Conservation (phyloP, 2,113 vertebrate species). For the Cranoglanis bouderius region DNA sequence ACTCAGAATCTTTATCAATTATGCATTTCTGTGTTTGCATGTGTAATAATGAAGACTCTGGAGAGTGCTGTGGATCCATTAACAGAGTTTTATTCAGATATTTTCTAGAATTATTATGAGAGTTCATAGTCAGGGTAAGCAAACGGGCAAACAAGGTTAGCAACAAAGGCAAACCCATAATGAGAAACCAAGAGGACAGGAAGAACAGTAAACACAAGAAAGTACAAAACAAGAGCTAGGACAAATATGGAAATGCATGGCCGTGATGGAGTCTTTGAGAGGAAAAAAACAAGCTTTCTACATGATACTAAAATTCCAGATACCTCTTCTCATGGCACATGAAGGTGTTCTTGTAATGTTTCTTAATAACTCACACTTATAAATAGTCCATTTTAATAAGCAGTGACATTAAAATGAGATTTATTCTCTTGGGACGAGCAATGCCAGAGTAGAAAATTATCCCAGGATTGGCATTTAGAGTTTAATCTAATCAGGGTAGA, state of each 20-base stretch:
- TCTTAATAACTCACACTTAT: constrained; percentile 55
- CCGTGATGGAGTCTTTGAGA: neutral
- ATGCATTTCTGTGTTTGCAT: neutral
- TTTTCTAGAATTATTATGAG: neutral
- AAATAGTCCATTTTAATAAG: constrained; percentile 57
- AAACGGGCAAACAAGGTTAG: constrained; percentile 5
- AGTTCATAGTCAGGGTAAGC: neutral
- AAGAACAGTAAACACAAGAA: neutral
- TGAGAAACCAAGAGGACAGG: neutral
- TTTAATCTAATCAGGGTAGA: constrained; percentile 56
- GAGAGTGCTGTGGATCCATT: neutral
- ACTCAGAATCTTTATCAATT: neutral
- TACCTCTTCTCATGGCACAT: constrained; percentile 29
- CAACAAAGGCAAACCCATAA: neutral
- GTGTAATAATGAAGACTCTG: neutral
- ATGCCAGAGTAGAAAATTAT: constrained; percentile 50
- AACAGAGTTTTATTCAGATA: neutral
- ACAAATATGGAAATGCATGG: neutral
- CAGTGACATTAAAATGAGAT: constrained; percentile 57
- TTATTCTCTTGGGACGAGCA: constrained; percentile 51
- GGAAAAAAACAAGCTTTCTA: neutral
- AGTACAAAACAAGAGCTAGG: neutral
- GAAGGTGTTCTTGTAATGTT: constrained; percentile 43
- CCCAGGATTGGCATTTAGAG: constrained; percentile 55
- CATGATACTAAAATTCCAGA: neutral